Evolutionary conservation across 2,888 invertebrate species (phyloP).

Genomic region (Gasteruption jaculator): DNA sequence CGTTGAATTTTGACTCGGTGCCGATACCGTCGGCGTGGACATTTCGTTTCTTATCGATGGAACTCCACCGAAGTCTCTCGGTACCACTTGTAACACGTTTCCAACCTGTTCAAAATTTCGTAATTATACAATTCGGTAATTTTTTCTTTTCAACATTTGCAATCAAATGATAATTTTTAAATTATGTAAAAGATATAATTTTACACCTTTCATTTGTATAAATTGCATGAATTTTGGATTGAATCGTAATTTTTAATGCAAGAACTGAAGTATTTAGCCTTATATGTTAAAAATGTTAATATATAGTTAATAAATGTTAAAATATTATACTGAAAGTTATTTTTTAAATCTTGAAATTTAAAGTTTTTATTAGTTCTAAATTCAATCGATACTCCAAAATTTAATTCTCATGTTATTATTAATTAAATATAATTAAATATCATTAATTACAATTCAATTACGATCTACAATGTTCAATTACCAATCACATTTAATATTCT

Average conservation of each 20-base stretch:
- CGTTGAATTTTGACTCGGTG: too few relatives aligned
- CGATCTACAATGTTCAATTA: too few relatives aligned
- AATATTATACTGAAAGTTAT: not conserved
- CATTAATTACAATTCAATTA: slow-evolving; percentile 1
- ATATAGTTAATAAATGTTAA: not conserved
- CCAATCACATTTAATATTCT: too few relatives aligned
- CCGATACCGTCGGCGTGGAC: slow-evolving; percentile 21
- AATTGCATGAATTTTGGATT: too few relatives aligned
- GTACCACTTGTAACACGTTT: slow-evolving; percentile 60
- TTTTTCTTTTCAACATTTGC: slow-evolving; percentile 1
- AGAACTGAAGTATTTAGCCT: too few relatives aligned
- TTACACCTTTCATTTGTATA: too few relatives aligned
- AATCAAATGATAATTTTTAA: not conserved
- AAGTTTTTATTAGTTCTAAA: not conserved
- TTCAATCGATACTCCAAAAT: not conserved
- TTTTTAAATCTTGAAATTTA: not conserved
- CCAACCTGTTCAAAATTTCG: slow-evolving; percentile 54
- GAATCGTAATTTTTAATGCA: too few relatives aligned
- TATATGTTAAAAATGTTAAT: too few relatives aligned
- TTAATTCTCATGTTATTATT: not conserved
- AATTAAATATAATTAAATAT: not conserved
- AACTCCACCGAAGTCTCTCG: slow-evolving; percentile 49
- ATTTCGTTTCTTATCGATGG: slow-evolving; percentile 21
- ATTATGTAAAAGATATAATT: not conserved
- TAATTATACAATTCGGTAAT: not conserved